Evolutionary conservation across 2,888 invertebrate species (phyloP).

Genomic region (Rotaria macrura): DNA sequence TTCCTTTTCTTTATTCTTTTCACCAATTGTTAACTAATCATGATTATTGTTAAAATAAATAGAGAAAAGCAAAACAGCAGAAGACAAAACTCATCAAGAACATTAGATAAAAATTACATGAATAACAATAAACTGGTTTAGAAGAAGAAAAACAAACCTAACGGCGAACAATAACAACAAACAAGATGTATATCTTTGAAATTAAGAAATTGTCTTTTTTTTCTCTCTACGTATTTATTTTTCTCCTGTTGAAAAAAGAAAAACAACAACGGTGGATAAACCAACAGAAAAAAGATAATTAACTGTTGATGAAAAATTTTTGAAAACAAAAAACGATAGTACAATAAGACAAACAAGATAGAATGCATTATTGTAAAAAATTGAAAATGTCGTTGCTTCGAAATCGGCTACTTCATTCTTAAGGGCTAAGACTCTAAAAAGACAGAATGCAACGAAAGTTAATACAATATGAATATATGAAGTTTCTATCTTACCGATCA

Average conservation of each 20-base stretch:
- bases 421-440: conserved; percentile 82
- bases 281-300: conserved; percentile 86
- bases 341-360: conserved; percentile 84
- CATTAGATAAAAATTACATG: background rate
- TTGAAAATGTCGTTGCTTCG: conserved; percentile 93
- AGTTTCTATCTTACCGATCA: conserved; percentile 60
- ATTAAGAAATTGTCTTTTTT: background rate
- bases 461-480: background rate
- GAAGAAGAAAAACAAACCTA: background rate
- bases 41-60: background rate
- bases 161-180: background rate
- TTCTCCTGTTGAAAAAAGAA: conserved; percentile 55
- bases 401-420: conserved; percentile 99
- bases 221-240: background rate
- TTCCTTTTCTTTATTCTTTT: background rate
- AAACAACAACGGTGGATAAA: conserved; percentile 75
- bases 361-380: conserved; percentile 95
- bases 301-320: conserved; percentile 62
- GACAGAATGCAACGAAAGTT: too few species aligned
- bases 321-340: conserved; percentile 81
- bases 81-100: background rate
- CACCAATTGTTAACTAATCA: background rate
- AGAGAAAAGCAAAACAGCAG: background rate
- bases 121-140: background rate
- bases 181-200: background rate